A percentile compares a stretch with the other conserved stretches of the same genome.
Evolutionary conservation across 2,113 vertebrate species (phyloP).

Genomic region (Mormyrus iriodes): DNA sequence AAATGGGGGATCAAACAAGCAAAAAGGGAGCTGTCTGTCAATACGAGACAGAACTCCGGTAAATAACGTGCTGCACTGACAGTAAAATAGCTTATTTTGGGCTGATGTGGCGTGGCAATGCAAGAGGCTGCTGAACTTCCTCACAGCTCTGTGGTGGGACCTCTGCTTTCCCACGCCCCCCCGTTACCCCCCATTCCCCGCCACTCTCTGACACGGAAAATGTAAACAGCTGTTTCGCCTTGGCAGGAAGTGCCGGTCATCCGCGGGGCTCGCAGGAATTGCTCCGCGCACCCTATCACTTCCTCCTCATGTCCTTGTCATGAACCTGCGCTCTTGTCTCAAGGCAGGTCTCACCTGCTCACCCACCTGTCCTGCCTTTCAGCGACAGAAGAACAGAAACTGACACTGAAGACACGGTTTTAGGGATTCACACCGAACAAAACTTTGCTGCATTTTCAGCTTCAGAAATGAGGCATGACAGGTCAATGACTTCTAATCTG

Average conservation of each 20-base stretch:
- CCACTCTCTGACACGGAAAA: neutral
- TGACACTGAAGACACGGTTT: neutral
- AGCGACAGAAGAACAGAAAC: neutral
- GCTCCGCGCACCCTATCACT: neutral
- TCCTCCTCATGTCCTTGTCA: neutral
- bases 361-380: neutral
- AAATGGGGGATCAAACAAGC: neutral
- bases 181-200: no score
- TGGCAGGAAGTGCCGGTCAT: conserved; percentile 4
- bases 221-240: conserved; percentile 18
- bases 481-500: neutral
- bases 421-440: neutral
- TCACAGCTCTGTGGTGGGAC: neutral
- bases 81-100: neutral
- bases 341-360: neutral
- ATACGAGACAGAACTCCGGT: neutral
- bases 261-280: neutral
- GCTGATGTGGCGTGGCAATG: neutral
- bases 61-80: neutral
- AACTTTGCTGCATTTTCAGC: neutral
- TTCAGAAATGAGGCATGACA: neutral
- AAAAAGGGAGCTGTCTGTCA: neutral
- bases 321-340: neutral
- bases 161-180: conserved; percentile 4
- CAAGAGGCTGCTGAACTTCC: neutral